A percentile compares a stretch with the other conserved stretches of the same genome.
These are phyloP conservation scores for Hylyphantes graminicola DNA, from an alignment of 1,140 invertebrate genomes.

Conservation along the genomic window DNA sequence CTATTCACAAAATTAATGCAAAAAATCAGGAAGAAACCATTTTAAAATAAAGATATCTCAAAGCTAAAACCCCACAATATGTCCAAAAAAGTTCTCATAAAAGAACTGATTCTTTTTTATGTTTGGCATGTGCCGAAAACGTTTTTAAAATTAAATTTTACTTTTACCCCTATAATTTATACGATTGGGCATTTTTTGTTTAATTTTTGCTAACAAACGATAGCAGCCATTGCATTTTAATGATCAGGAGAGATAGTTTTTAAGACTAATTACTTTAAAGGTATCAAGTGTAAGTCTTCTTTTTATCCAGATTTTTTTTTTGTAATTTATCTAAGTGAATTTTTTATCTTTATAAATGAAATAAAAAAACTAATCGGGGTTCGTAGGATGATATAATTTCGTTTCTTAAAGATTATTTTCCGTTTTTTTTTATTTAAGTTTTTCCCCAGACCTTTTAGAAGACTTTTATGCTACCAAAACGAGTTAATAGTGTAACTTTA, in stretches of 20 bases:
- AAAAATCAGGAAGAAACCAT: no score
- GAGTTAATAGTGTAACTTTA: no score
- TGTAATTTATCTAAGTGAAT: constrained; percentile 39
- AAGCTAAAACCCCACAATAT: no score
- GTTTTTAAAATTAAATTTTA: constrained; percentile 30
- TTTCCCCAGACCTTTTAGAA: no score
- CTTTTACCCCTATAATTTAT: constrained; percentile 35
- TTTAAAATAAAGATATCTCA: no score
- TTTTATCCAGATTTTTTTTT: background rate
- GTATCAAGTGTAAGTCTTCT: constrained; percentile 25
- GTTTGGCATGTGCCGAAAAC: constrained; percentile 14
- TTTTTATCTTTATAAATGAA: background rate
- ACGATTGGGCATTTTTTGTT: constrained; percentile 4
- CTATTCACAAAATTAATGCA: no score
- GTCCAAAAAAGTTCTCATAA: no score
- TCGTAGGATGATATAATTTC: no score
- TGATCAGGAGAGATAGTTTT: constrained; percentile 33
- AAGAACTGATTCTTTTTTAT: background rate
- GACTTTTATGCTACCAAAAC: no score
- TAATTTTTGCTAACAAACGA: constrained; percentile 23
- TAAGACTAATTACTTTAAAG: constrained; percentile 52
- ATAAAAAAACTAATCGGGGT: background rate
- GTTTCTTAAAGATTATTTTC: no score
- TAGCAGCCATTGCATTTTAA: constrained; percentile 30
- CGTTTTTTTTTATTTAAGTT: no score